These are phyloP conservation scores for Stomatorhinus walkeri DNA, from an alignment of 2,797 vertebrate genomes.

Conservation along the genomic window DNA sequence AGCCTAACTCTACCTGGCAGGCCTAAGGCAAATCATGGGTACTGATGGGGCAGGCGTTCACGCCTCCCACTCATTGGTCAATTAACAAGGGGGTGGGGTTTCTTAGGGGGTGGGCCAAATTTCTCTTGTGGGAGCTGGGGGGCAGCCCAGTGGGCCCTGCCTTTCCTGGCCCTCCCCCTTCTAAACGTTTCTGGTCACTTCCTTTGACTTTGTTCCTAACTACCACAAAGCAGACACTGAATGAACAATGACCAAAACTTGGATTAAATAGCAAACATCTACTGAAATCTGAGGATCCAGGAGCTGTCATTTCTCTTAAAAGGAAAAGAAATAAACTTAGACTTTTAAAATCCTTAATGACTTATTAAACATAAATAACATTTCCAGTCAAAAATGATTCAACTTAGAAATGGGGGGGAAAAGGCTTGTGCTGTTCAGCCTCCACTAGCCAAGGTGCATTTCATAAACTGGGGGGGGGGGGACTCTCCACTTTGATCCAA, in stretches of 20 bases:
- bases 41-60: slow-evolving; percentile 38
- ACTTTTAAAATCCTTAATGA: slow-evolving; percentile 47
- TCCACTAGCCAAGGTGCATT: slow-evolving; percentile 37
- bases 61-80: slow-evolving; percentile 44
- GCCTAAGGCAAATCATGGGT: slow-evolving; percentile 61
- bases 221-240: slow-evolving; percentile 36
- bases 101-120: slow-evolving; percentile 35
- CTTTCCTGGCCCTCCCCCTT: slow-evolving; percentile 50
- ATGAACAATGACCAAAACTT: slow-evolving; percentile 27
- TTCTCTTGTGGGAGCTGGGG: slow-evolving; percentile 28
- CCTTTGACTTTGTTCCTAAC: slow-evolving; percentile 20
- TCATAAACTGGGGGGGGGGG: slow-evolving; percentile 50
- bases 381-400: slow-evolving; percentile 3
- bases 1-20: slow-evolving; percentile 48
- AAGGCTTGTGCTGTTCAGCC: slow-evolving; percentile 21
- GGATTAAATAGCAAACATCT: slow-evolving; percentile 31
- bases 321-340: slow-evolving; percentile 39
- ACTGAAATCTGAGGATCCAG: slow-evolving; percentile 45
- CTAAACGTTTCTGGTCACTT: slow-evolving; percentile 43
- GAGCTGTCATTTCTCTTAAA: slow-evolving; percentile 42
- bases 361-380: slow-evolving; percentile 50
- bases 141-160: slow-evolving; percentile 39
- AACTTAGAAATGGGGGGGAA: not conserved
- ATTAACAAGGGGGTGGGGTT: slow-evolving; percentile 31
- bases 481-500: slow-evolving; percentile 39